Evolutionary conservation across 2,113 vertebrate genomes (phyloP), one percentile per base, ranked within the genome.

Genomic region (Myotis yumanensis): DNA sequence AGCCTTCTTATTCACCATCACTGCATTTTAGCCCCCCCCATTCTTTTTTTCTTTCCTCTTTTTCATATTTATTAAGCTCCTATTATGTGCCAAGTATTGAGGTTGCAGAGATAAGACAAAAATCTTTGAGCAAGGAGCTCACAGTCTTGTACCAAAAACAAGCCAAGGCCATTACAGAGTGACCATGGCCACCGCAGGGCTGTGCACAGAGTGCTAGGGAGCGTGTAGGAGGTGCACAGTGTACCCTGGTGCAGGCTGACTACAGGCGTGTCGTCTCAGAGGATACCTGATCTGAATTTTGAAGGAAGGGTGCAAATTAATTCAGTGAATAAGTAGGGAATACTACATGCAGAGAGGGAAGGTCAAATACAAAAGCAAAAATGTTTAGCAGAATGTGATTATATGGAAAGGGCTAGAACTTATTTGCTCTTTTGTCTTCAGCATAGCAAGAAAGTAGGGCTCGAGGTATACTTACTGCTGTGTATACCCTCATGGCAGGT

Each of bases 341-440:
- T 64, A 37, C 14, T 40, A 69, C 22, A 66, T 18, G 66, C 37
- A 90, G 87, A 77, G n/a, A 73, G 52, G 35, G 15, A 59, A 59
- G 59, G 28, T 37, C 23, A 93, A 92, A 20, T 30, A 76, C 51
- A 80, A 86, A 91, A 76, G 25, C 48, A 48, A 64, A 40, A 40
- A 52, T 2, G 17, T 54, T 64, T 3, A 86, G 32, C n/a, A 76
- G 37, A 81, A 80, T 30, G 5, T 68, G 51, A 86, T 5, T 51
- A n/a, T 3, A 2, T n/a, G 48, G 73, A 76, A 95, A 85, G 59
- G 81, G 8, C 71, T 22, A 52, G 69, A 43, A 8, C 30, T 79
- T 64, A 23, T 62, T 75, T 94, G 52, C 62, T 48, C 32, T 43
- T 83, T 37, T 72, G 37, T 90, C 73, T 96, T 76, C 57, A 43